phyloP scores from a whole-genome alignment of 2,888 invertebrate genomes.

The Auanema sp. region DNA sequence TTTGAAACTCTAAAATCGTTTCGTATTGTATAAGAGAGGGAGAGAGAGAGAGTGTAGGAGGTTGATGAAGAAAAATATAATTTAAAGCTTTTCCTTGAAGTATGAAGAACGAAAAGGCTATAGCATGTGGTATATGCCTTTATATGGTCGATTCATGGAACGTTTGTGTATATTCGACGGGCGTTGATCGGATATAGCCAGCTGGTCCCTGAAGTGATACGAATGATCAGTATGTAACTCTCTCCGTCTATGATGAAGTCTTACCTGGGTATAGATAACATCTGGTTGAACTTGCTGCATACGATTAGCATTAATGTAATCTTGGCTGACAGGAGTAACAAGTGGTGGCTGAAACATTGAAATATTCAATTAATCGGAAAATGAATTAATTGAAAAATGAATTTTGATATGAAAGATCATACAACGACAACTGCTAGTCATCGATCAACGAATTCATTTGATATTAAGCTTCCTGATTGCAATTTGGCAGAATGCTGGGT shows the following conservation, averaged over 20 bases:
- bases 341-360: constrained; percentile 20
- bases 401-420: too few species aligned
- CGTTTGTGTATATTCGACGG: constrained; percentile 31
- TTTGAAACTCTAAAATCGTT: too few species aligned
- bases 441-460: too few species aligned
- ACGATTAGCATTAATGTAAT: constrained; percentile 22
- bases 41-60: too few species aligned
- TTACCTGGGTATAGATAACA: constrained; percentile 36
- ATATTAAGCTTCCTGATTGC: too few species aligned
- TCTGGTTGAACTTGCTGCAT: constrained; percentile 40
- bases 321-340: constrained; percentile 37
- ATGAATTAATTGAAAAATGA: too few species aligned
- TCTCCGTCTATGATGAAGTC: background rate
- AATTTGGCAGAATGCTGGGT: too few species aligned
- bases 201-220: constrained; percentile 28
- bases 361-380: background rate
- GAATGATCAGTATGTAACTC: background rate
- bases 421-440: too few species aligned
- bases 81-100: background rate
- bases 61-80: background rate
- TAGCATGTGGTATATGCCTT: too few species aligned
- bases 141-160: background rate
- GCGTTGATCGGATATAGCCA: constrained; percentile 32
- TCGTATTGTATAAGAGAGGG: background rate
- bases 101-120: too few species aligned